Evolutionary conservation across 2,113 vertebrate genomes (phyloP).

Genomic region (Rhipidura dahli): DNA sequence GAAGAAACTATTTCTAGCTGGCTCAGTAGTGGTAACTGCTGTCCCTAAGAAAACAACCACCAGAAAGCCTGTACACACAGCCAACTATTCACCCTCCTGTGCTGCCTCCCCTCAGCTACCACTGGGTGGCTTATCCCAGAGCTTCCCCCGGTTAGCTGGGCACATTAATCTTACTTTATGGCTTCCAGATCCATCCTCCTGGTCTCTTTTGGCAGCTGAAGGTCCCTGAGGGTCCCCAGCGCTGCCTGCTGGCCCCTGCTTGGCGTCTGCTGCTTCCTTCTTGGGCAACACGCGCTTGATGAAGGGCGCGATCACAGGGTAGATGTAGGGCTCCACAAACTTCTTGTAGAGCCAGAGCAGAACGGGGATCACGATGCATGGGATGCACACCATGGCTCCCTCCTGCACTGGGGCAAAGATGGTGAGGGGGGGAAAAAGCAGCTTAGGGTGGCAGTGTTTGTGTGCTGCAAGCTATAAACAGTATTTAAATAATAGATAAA

Average conservation of each 20-base stretch:
- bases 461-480: accelerated
- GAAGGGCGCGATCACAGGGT: constrained; percentile 86
- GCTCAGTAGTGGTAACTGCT: neutral
- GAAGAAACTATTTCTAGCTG: neutral
- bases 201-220: accelerated
- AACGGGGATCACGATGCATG: constrained; percentile 94
- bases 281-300: constrained; percentile 82
- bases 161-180: constrained; percentile 67
- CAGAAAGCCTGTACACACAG: neutral
- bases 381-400: constrained; percentile 93
- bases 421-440: neutral
- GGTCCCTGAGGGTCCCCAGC: neutral
- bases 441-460: neutral
- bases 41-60: accelerated
- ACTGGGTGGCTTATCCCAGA: accelerated
- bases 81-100: accelerated
- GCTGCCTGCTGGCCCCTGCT: constrained; percentile 17
- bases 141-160: neutral
- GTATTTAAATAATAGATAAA: neutral
- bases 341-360: constrained; percentile 97
- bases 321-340: constrained; percentile 91
- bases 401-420: neutral
- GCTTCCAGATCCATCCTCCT: neutral
- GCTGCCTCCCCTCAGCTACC: neutral
- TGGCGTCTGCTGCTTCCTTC: constrained; percentile 51